Evolutionary conservation across 2,888 invertebrate species (phyloP).

Genomic region (Ernsta delagoae): DNA sequence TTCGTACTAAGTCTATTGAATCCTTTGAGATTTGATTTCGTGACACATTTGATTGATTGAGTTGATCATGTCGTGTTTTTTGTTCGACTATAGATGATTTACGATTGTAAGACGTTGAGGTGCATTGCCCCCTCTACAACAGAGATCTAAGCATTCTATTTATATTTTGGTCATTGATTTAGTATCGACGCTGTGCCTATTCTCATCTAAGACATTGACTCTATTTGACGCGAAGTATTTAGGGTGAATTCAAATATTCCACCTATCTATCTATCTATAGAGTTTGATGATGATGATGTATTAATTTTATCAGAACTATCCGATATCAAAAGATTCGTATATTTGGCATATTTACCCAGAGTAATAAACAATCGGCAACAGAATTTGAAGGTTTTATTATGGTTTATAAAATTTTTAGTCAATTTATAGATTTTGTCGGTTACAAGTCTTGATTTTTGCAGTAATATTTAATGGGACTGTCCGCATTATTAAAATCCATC

Average conservation of each 20-base stretch:
- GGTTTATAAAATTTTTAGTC: no score
- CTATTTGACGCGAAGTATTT: neutral
- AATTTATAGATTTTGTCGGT: no score
- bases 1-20: slow-evolving; percentile 25
- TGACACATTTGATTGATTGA: slow-evolving; percentile 36
- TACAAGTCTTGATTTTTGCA: no score
- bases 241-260: slow-evolving; percentile 1
- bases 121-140: slow-evolving; percentile 32
- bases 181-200: slow-evolving; percentile 12
- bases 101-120: slow-evolving; percentile 13
- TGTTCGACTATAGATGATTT: slow-evolving; percentile 19
- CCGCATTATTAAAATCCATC: no score
- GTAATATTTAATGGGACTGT: no score
- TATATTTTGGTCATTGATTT: slow-evolving; percentile 28
- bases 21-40: slow-evolving; percentile 36
- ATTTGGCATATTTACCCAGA: no score
- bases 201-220: slow-evolving; percentile 5
- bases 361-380: neutral
- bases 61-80: slow-evolving; percentile 34
- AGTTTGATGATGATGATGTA: no score
- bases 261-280: no score
- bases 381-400: no score
- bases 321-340: no score
- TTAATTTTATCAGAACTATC: no score
- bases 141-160: slow-evolving; percentile 22